A percentile compares a stretch with the other conserved stretches of the same genome.
Conservation (phyloP, 2,113 vertebrate species). For the Cricetomys ansorgei region DNA sequence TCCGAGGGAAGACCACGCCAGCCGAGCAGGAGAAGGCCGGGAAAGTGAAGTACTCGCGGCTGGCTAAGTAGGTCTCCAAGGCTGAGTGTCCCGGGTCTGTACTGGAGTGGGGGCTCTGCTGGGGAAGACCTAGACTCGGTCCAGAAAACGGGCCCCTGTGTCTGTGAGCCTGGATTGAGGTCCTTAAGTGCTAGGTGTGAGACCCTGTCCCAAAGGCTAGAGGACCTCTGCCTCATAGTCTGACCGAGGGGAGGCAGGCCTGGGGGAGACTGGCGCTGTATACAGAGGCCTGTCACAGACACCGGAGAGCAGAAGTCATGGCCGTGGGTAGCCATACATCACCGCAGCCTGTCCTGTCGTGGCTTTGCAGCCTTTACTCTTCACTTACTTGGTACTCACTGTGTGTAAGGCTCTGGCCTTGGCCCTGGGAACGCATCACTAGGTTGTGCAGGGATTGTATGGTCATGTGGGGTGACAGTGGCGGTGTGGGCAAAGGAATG, state of each 20-base stretch:
- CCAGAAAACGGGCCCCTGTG: rapidly evolving
- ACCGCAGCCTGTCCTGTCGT: neutral
- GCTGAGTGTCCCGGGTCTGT: rapidly evolving
- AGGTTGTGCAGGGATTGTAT: rapidly evolving
- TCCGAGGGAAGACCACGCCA: constrained; percentile 88
- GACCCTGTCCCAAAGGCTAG: neutral
- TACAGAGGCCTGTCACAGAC: neutral
- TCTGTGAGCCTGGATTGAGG: neutral
- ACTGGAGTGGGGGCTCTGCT: rapidly evolving
- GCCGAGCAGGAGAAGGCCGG: constrained; percentile 83
- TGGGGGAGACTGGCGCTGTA: neutral
- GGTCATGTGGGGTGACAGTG: neutral
- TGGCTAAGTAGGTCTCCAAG: constrained; percentile 90
- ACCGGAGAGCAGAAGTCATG: neutral
- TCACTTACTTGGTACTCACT: neutral
- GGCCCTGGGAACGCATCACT: neutral
- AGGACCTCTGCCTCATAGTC: neutral
- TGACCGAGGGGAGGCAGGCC: neutral
- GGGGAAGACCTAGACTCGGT: no score
- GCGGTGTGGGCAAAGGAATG: neutral
- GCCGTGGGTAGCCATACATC: neutral
- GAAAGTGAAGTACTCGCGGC: constrained; percentile 91
- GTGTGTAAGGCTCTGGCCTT: neutral
- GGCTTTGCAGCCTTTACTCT: neutral
- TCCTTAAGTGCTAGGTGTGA: neutral